These are phyloP conservation scores for Babyrousa celebensis DNA, from an alignment of 2,797 vertebrate genomes.

Conservation along the genomic window DNA sequence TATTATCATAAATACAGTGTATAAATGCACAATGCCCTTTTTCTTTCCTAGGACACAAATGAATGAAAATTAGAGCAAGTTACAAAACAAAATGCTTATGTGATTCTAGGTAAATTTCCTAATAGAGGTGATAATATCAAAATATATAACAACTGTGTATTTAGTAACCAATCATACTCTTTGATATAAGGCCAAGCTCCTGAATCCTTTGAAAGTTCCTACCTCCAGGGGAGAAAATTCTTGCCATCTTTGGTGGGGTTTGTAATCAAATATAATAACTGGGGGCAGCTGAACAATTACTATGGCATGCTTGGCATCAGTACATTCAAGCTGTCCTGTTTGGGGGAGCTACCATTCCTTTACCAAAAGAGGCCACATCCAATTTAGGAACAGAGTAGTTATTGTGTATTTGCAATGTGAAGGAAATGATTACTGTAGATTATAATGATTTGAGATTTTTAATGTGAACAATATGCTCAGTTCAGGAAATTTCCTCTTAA, in stretches of 20 bases:
- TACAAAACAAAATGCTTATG: slow-evolving; percentile 54
- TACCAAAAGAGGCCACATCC: not conserved
- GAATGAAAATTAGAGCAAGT: slow-evolving; percentile 62
- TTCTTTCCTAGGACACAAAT: not conserved
- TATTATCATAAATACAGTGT: slow-evolving; percentile 46
- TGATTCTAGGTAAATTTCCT: slow-evolving; percentile 71
- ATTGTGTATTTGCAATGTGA: not conserved
- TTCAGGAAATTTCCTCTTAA: slow-evolving; percentile 62
- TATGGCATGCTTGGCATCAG: not conserved
- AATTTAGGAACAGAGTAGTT: slow-evolving; percentile 18
- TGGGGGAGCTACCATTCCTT: slow-evolving; percentile 34
- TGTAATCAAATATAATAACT: slow-evolving; percentile 50
- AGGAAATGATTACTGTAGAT: slow-evolving; percentile 55
- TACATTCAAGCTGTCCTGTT: not conserved
- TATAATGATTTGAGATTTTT: slow-evolving; percentile 66
- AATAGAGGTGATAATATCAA: slow-evolving; percentile 55
- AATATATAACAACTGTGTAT: slow-evolving; percentile 46
- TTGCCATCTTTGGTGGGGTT: not conserved
- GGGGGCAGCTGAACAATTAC: not conserved
- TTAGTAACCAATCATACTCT: slow-evolving; percentile 38
- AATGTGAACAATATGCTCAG: slow-evolving; percentile 61
- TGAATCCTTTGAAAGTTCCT: slow-evolving; percentile 35
- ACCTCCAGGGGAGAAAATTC: not conserved
- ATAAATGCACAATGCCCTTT: not conserved
- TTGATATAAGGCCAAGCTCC: slow-evolving; percentile 47